Evolutionary conservation across 2,888 invertebrate species (phyloP).

Genomic region (Piscicola geometra): DNA sequence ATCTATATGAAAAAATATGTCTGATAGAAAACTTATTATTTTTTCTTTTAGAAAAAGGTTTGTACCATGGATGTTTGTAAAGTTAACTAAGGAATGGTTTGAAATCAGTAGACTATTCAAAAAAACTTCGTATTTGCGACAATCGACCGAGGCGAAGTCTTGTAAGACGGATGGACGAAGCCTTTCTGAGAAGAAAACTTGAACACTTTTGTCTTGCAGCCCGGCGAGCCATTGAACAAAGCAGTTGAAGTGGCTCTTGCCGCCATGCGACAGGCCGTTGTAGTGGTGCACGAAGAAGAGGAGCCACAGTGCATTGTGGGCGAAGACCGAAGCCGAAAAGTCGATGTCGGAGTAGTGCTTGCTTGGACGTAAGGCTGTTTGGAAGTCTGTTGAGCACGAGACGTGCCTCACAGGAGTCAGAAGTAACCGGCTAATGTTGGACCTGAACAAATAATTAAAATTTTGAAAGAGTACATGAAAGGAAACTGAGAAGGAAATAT

Average conservation of each 20-base stretch:
- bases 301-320: background rate
- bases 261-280: background rate
- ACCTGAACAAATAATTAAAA: no score
- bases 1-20: background rate
- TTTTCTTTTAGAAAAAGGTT: background rate
- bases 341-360: background rate
- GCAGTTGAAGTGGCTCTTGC: background rate
- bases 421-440: no score
- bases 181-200: background rate
- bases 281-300: background rate
- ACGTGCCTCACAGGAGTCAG: background rate
- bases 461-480: no score
- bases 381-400: background rate
- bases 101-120: no score
- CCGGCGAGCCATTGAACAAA: background rate
- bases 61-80: background rate
- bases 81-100: no score
- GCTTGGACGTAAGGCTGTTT: background rate
- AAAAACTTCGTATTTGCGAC: no score
- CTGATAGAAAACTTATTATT: background rate
- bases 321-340: background rate
- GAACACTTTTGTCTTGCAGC: background rate
- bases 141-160: no score
- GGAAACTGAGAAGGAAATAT: no score
- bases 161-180: no score